Base-by-base conservation (phyloP, 2,888 invertebrate species). In the Autographa gamma region DNA sequence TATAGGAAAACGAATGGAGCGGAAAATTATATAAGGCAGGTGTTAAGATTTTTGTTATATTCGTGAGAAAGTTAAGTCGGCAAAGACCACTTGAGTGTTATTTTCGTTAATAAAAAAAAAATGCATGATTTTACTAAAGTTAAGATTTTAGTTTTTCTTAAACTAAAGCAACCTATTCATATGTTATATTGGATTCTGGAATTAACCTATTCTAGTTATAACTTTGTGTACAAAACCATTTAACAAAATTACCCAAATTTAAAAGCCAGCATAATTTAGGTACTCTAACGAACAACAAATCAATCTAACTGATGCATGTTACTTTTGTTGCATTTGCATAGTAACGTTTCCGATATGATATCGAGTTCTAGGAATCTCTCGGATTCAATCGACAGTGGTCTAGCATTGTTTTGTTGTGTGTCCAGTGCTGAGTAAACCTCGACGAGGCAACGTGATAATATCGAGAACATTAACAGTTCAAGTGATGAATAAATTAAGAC, bases 341-440 rank as follows among this genome's bases (percentile, higher is more conserved):
- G 18, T 59, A 43, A 56, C 25, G 19, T 56, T 56, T 66, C 14
- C 63, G 62, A 65, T 73, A 76, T 73, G 66, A 64, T 73, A 79
- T 80, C 62, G 38, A 62, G 77, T 80, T 80, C 11, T 69, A 60
- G 63, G 66, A 60, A 69, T 65, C 61, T 32, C 56, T 41, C 60
- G 52, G 52, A 63, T 69, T 56, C 69, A 67, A 73, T 79, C 56
- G 65, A 66, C 79, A 66, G 63, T 60, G 16, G 60, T n/a, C 31
- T 48, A 60, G 59, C 43, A 67, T 80, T 77, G 77, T 75, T 75
- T 71, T 31, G 48, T 34, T 58, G 54, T 56, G 43, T 58, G 62
- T 16, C 48, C n/a, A 48, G 48, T 62, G 69, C 3, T 43, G 19
- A 43, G 60, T 11, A 25, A 60, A 31, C 38, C 58, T 59, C 43